A percentile compares a stretch with the other conserved stretches of the same genome.
These are phyloP conservation scores for Caenorhabditis angaria DNA, from an alignment of 2,888 invertebrate genomes.

Conservation along the genomic window DNA sequence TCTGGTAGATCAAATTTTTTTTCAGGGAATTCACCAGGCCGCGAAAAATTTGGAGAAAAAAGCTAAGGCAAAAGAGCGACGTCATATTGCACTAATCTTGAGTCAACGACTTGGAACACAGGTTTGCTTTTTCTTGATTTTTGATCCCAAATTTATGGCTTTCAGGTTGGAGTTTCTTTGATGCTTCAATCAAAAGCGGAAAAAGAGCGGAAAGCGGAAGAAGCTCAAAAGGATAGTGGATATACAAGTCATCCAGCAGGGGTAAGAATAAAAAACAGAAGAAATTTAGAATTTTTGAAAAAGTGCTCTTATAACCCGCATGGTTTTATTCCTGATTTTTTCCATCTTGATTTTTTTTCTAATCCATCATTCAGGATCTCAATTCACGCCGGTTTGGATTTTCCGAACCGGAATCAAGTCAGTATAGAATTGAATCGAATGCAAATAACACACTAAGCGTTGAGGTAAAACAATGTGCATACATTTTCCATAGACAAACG, in stretches of 20 bases:
- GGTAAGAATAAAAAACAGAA: slow-evolving; percentile 23
- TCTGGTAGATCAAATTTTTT: slow-evolving; percentile 5
- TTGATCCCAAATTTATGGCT: slow-evolving; percentile 12
- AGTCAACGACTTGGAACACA: slow-evolving; percentile 70
- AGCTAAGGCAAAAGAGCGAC: slow-evolving; percentile 68
- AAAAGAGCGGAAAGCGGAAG: slow-evolving; percentile 44
- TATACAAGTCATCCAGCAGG: slow-evolving; percentile 49
- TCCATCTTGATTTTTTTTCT: slow-evolving; percentile 20
- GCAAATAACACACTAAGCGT: slow-evolving; percentile 33
- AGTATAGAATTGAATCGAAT: slow-evolving; percentile 36
- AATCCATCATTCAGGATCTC: slow-evolving; percentile 33
- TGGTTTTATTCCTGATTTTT: slow-evolving; percentile 6
- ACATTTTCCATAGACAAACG: background rate
- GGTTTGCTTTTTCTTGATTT: slow-evolving; percentile 32
- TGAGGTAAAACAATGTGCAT: slow-evolving; percentile 29
- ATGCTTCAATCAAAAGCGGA: slow-evolving; percentile 66
- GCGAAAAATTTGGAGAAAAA: slow-evolving; percentile 70
- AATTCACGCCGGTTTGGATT: slow-evolving; percentile 45
- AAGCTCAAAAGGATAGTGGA: slow-evolving; percentile 42
- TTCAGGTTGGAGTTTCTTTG: slow-evolving; percentile 69
- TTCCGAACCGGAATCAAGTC: slow-evolving; percentile 44
- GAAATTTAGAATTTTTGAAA: background rate
- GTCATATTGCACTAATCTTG: slow-evolving; percentile 68
- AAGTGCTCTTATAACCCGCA: slow-evolving; percentile 1
- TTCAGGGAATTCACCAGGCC: slow-evolving; percentile 70